Evolutionary conservation across 2,113 vertebrate genomes (phyloP).

Genomic region (Gasterosteus aculeatus): DNA sequence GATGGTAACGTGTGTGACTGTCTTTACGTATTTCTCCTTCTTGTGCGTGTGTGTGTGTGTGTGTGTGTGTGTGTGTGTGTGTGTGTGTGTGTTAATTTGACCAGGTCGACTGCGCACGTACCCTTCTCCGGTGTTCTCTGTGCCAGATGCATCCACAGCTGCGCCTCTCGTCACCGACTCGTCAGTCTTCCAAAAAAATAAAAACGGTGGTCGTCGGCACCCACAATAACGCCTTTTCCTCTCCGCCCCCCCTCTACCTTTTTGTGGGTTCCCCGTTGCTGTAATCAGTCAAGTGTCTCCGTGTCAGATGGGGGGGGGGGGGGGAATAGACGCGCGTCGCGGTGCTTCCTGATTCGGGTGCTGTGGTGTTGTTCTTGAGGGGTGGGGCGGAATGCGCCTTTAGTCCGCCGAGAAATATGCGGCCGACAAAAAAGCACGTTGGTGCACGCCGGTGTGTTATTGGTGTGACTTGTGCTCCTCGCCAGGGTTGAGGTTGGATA

Average conservation of each 20-base stretch:
- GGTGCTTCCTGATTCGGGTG: conserved; percentile 80
- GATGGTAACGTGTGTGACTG: neutral
- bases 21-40: neutral
- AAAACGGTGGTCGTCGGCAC: conserved; percentile 40
- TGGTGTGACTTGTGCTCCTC: neutral
- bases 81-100: neutral
- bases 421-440: conserved; percentile 56
- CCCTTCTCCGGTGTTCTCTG: conserved; percentile 67
- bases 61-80: neutral
- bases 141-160: conserved; percentile 78
- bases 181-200: conserved; percentile 48
- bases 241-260: too few species aligned
- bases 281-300: conserved; percentile 40
- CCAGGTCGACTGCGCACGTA: conserved; percentile 52
- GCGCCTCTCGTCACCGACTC: conserved; percentile 53
- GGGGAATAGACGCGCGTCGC: conserved; percentile 36
- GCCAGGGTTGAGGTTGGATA: neutral
- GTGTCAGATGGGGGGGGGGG: neutral
- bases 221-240: conserved; percentile 40
- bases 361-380: conserved; percentile 69
- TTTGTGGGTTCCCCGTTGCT: conserved; percentile 21
- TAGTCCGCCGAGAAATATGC: conserved; percentile 59
- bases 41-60: neutral
- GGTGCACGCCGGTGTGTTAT: conserved; percentile 58
- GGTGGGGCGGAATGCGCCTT: conserved; percentile 76